A percentile compares a stretch with the other conserved stretches of the same genome.
phyloP scores from a whole-genome alignment of 2,797 vertebrate species.

The Podarcis siculus region DNA sequence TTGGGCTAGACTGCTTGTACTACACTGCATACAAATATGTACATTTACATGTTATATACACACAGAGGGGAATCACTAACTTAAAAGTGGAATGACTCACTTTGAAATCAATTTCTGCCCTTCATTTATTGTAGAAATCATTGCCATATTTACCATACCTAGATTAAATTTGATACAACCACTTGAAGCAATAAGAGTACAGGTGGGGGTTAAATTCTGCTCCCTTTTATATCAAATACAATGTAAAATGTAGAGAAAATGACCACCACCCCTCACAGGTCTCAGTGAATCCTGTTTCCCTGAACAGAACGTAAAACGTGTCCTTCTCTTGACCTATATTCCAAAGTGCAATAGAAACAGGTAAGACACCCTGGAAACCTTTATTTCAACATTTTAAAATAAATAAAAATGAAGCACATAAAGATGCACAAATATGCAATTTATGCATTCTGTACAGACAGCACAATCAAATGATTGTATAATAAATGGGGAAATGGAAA shows the following conservation, averaged over 20 bases:
- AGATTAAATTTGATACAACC: neutral
- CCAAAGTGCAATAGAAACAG: neutral
- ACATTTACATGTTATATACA: neutral
- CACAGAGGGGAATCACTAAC: neutral
- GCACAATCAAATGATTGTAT: neutral
- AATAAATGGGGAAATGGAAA: neutral
- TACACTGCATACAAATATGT: neutral
- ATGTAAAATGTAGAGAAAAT: too few relatives aligned
- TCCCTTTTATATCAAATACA: neutral
- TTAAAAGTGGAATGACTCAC: neutral
- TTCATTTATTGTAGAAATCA: neutral
- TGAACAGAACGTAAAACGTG: neutral
- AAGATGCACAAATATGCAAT: neutral
- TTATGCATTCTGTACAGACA: neutral
- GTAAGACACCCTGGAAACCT: neutral
- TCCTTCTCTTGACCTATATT: neutral
- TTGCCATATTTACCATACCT: neutral
- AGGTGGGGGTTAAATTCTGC: neutral
- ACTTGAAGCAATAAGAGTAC: neutral
- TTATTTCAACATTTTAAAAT: neutral
- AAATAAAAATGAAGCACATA: neutral
- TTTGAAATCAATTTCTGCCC: neutral
- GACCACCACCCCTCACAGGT: too few relatives aligned
- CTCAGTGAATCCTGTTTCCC: neutral
- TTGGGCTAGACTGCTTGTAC: neutral